These are phyloP conservation scores for Dasypolia templi DNA, from an alignment of 2,888 invertebrate species.

Conservation along the genomic window DNA sequence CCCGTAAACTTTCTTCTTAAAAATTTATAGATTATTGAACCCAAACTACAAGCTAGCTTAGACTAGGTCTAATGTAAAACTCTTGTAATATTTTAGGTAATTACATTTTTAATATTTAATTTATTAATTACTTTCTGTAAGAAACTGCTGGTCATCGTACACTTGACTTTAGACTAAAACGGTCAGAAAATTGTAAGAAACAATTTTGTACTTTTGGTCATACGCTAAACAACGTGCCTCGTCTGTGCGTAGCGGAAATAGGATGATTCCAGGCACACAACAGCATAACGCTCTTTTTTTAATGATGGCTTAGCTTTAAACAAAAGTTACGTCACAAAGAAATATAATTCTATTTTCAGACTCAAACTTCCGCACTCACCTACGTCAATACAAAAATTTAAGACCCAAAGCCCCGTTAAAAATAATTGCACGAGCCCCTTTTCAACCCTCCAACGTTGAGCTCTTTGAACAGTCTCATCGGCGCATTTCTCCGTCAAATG, in stretches of 20 bases:
- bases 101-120: too few species aligned
- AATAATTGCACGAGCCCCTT: conserved; percentile 54
- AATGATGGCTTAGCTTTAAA: conserved; percentile 28
- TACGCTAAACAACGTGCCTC: too few species aligned
- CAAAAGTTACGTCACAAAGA: conserved; percentile 26
- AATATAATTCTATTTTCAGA: conserved; percentile 43
- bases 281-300: conserved; percentile 25
- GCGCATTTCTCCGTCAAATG: conserved; percentile 64
- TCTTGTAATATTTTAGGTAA: too few species aligned
- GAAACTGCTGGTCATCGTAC: background rate
- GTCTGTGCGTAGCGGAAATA: background rate
- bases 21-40: background rate
- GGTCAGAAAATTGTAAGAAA: background rate
- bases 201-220: background rate
- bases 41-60: too few species aligned
- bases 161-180: background rate
- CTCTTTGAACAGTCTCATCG: conserved; percentile 62
- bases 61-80: too few species aligned
- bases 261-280: background rate
- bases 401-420: conserved; percentile 45
- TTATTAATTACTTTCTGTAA: too few species aligned
- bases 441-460: conserved; percentile 53
- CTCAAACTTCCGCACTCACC: conserved; percentile 29
- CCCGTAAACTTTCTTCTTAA: background rate
- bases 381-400: conserved; percentile 43